These are phyloP conservation scores for Drosophila nasuta DNA, from an alignment of 1,140 invertebrate genomes.

Conservation along the genomic window DNA sequence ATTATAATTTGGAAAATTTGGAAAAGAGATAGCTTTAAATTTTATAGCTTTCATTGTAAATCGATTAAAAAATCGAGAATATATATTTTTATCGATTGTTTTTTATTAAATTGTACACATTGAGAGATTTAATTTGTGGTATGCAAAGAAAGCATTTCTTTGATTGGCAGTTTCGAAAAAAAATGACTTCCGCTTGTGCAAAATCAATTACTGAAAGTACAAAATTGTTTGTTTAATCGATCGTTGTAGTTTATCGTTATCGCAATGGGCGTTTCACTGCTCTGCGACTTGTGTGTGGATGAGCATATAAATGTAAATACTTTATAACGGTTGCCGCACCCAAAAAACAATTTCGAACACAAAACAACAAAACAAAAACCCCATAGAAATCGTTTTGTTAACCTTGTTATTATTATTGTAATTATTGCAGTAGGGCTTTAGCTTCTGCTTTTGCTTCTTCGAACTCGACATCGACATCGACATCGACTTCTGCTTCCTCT, in stretches of 20 bases:
- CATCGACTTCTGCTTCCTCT: background rate
- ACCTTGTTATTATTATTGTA: slow-evolving; percentile 32
- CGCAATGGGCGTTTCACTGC: background rate
- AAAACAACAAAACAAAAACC: slow-evolving; percentile 8
- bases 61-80: too few species aligned
- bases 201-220: background rate
- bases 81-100: too few species aligned
- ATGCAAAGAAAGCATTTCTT: background rate
- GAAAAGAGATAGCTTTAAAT: too few species aligned
- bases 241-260: slow-evolving; percentile 15
- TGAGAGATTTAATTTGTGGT: background rate
- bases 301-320: slow-evolving; percentile 5
- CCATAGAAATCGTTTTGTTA: slow-evolving; percentile 27
- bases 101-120: too few species aligned
- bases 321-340: slow-evolving; percentile 24
- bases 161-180: background rate
- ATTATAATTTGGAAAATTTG: too few species aligned
- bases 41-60: too few species aligned
- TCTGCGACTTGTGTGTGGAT: background rate
- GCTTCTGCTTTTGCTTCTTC: background rate
- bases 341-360: background rate
- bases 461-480: too few species aligned
- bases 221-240: background rate
- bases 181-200: background rate
- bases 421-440: slow-evolving; percentile 11